A percentile compares a stretch with the other conserved stretches of the same genome.
Evolutionary conservation across 2,797 vertebrate genomes (phyloP).

Genomic region (Pempheris klunzingeri): DNA sequence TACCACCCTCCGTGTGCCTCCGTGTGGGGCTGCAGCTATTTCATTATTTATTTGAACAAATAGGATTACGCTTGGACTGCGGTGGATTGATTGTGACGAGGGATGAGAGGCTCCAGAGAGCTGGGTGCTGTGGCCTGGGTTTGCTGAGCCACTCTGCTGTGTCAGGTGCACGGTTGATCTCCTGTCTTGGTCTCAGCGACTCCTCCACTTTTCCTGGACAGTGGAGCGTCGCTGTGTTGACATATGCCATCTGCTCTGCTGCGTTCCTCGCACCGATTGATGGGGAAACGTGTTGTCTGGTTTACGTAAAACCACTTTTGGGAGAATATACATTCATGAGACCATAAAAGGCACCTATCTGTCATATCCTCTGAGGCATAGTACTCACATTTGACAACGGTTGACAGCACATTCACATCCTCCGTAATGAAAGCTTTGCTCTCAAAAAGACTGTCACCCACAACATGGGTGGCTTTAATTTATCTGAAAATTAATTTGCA

Average conservation of each 20-base stretch:
- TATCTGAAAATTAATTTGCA: constrained; percentile 44
- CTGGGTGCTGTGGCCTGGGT: constrained; percentile 46
- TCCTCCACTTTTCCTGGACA: constrained; percentile 66
- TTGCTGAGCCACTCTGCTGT: constrained; percentile 66
- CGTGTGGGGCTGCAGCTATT: constrained; percentile 73
- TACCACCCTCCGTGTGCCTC: constrained; percentile 78
- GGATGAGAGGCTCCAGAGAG: constrained; percentile 73
- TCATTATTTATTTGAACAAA: constrained; percentile 88
- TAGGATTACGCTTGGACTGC: constrained; percentile 80
- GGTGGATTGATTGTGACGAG: constrained; percentile 80
- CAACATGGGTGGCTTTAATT: constrained; percentile 52
- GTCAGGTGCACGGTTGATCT: constrained; percentile 69
- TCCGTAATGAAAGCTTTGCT: constrained; percentile 34
- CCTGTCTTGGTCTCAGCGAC: constrained; percentile 53
- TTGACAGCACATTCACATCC: constrained; percentile 36
- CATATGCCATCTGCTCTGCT: constrained; percentile 66
- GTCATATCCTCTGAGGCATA: constrained; percentile 53
- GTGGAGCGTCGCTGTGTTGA: constrained; percentile 68
- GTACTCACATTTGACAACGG: constrained; percentile 45
- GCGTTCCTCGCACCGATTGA: constrained; percentile 53
- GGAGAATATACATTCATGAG: constrained; percentile 59
- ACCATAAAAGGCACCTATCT: constrained; percentile 59
- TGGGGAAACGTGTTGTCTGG: constrained; percentile 53
- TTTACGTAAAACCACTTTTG: constrained; percentile 49
- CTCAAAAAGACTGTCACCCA: constrained; percentile 49